These are phyloP conservation scores for Ganaspis sp. DNA, from an alignment of 1,140 invertebrate species.

Conservation along the genomic window DNA sequence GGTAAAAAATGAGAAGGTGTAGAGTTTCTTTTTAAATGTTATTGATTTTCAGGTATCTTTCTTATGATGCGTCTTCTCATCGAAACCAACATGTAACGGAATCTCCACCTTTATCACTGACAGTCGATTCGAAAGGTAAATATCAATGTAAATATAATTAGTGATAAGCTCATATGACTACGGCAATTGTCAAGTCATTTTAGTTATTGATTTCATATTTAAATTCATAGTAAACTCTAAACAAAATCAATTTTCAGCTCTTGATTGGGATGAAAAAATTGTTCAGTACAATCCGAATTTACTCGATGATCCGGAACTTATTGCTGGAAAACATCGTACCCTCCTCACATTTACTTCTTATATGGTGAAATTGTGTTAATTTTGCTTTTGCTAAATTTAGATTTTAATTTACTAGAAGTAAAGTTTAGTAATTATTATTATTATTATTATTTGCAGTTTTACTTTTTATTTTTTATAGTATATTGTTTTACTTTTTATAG, in stretches of 20 bases:
- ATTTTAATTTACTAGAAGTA: too few species aligned
- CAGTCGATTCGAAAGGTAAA: conserved; percentile 77
- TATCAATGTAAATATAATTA: conserved; percentile 43
- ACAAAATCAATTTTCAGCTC: conserved; percentile 57
- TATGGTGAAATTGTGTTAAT: conserved; percentile 79
- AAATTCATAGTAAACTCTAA: conserved; percentile 36
- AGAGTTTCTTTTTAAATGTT: too few species aligned
- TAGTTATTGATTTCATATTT: conserved; percentile 31
- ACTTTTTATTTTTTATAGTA: too few species aligned
- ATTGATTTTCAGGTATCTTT: conserved; percentile 82
- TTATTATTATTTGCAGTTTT: too few species aligned
- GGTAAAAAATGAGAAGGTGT: too few species aligned
- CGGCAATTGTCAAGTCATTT: background rate
- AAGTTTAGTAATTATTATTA: conserved; percentile 29
- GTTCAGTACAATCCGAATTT: conserved; percentile 90
- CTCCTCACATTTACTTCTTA: conserved; percentile 96
- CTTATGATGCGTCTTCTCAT: conserved; percentile 83
- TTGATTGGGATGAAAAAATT: conserved; percentile 74
- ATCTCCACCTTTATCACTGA: conserved; percentile 79
- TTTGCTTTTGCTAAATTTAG: too few species aligned
- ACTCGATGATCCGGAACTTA: conserved; percentile 95
- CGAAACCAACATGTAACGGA: conserved; percentile 76
- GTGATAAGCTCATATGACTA: background rate
- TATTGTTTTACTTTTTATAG: too few species aligned
- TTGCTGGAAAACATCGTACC: conserved; percentile 95